Evolutionary conservation across 2,797 vertebrate genomes (phyloP).

Genomic region (Etheostoma perlongum): DNA sequence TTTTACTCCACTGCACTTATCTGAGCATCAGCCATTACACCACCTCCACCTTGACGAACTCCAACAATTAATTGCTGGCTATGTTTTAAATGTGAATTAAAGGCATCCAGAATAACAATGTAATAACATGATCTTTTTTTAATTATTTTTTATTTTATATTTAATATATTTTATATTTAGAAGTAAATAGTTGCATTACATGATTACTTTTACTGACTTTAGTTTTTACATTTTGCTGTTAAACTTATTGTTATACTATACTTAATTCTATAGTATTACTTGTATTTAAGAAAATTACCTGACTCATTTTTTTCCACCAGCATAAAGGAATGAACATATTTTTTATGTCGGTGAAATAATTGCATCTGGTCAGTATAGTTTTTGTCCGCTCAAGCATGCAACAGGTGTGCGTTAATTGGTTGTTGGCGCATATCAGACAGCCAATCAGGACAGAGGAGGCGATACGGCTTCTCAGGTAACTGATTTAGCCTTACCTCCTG

Average conservation of each 20-base stretch:
- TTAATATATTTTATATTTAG: too few species aligned
- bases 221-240: not conserved
- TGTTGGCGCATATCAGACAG: not conserved
- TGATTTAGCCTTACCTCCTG: not conserved
- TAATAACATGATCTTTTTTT: too few species aligned
- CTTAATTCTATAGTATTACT: too few species aligned
- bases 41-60: not conserved
- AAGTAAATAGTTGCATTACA: not conserved
- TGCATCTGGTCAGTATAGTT: too few species aligned
- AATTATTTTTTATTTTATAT: too few species aligned
- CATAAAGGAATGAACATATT: too few species aligned
- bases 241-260: too few species aligned
- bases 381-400: too few species aligned
- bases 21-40: not conserved
- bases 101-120: too few species aligned
- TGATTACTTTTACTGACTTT: not conserved
- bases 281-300: too few species aligned
- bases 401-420: not conserved
- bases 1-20: not conserved
- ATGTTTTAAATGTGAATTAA: not conserved
- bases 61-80: not conserved
- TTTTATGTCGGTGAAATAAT: not conserved
- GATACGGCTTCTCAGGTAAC: not conserved
- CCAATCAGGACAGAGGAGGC: constrained; percentile 12
- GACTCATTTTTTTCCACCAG: too few species aligned